phyloP scores from a whole-genome alignment of 2,113 vertebrate species.

The Barbus barbus region DNA sequence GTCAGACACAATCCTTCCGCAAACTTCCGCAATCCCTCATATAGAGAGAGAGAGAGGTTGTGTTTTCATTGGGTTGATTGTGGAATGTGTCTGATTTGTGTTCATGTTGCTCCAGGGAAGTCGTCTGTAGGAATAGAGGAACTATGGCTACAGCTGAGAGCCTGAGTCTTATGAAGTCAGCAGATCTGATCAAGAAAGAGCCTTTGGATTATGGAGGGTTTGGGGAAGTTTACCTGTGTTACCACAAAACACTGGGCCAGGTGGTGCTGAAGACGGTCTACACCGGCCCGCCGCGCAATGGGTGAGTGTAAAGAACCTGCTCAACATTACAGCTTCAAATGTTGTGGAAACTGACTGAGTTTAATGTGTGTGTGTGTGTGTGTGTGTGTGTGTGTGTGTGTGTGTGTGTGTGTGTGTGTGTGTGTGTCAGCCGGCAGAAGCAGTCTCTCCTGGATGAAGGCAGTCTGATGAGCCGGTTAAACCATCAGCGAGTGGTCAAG shows the following conservation, averaged over 20 bases:
- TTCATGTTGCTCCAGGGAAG: neutral
- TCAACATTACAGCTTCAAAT: too few relatives aligned
- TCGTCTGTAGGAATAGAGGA: neutral
- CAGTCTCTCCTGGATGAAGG: conserved; percentile 87
- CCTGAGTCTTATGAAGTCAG: conserved; percentile 79
- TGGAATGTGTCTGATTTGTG: neutral
- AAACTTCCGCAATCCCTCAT: too few relatives aligned
- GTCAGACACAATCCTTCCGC: neutral
- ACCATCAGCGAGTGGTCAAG: conserved; percentile 86
- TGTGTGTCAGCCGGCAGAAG: conserved; percentile 70
- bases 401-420: neutral
- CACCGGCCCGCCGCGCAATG: conserved; percentile 80
- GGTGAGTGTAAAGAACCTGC: conserved; percentile 79
- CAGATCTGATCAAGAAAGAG: conserved; percentile 77
- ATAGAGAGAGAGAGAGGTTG: too few relatives aligned
- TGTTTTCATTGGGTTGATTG: too few relatives aligned
- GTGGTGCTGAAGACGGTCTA: conserved; percentile 93
- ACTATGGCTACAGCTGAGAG: conserved; percentile 73
- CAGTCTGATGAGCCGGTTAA: conserved; percentile 85
- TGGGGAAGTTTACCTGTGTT: conserved; percentile 87
- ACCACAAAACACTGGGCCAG: conserved; percentile 82
- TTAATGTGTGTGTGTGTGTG: too few relatives aligned
- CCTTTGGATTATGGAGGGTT: conserved; percentile 87
- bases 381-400: neutral
- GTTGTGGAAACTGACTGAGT: neutral